phyloP scores from a whole-genome alignment of 2,888 invertebrate genomes.

The Synergus itoensis region DNA sequence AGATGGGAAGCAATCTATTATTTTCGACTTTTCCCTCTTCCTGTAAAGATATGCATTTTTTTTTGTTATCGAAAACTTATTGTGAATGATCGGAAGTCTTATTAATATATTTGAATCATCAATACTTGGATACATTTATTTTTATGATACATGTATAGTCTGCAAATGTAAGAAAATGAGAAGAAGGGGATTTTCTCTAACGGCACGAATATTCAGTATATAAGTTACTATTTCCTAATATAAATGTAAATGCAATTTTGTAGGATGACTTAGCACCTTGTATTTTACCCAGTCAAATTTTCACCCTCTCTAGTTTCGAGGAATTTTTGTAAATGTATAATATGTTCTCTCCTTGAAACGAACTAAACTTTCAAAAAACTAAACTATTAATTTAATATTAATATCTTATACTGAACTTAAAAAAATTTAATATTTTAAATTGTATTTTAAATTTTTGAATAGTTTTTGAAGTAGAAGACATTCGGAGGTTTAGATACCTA shows the following conservation, averaged over 20 bases:
- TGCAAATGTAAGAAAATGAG: neutral
- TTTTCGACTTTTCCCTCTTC: neutral
- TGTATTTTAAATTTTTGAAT: no score
- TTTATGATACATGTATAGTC: no score
- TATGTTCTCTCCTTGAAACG: neutral
- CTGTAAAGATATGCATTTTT: neutral
- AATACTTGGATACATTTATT: no score
- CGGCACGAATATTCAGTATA: neutral
- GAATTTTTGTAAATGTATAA: neutral
- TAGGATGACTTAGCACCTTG: constrained; percentile 5
- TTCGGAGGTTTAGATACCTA: constrained; percentile 6
- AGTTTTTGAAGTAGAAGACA: neutral
- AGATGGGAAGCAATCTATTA: neutral
- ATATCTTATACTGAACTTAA: no score
- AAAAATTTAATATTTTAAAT: no score
- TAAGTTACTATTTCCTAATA: constrained; percentile 15
- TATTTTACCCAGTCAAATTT: neutral
- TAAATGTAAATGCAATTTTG: constrained; percentile 28
- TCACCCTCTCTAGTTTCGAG: neutral
- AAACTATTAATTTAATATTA: neutral
- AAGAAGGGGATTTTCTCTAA: neutral
- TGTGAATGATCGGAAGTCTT: neutral
- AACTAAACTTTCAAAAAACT: neutral
- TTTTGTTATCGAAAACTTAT: neutral
- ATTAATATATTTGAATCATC: neutral